Base-by-base conservation (phyloP, 1,140 invertebrate species). In the Spodoptera frugiperda region DNA sequence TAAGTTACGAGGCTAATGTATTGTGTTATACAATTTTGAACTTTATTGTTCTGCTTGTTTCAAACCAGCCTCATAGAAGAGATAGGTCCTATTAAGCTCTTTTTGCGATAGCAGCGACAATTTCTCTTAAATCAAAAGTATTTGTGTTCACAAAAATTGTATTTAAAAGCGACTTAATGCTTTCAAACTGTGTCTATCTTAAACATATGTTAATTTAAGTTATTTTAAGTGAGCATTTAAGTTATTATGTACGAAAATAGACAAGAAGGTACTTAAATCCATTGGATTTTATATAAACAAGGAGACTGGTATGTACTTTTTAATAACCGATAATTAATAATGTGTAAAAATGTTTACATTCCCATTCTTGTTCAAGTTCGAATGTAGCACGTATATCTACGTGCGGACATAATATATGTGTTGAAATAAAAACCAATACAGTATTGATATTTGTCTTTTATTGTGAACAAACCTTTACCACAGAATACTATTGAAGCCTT, bases 231-330 rank as follows among this genome's bases (percentile, higher is more conserved):
- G 81, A 91, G 89, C 91, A 93, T 92, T 92, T 93, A 93, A 92
- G 91, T 91, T 91, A 89, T 89, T 84, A 89, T 81, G 85, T 89
- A 87, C 83, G 63, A 74, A 78, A 21, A 67, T 83, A 82, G 84
- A 85, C 82, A 84, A 82, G 8, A 86, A 88, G 85, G 87, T 93
- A 93, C 91, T 93, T 91, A 90, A 85, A 88, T 89, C 88, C 86
- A 86, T 85, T 82, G 85, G 89, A 90, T 89, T 91, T 75, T 86
- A 89, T 88, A 88, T 89, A 59, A 78, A 91, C 88, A 89, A 91
- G 89, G 91, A 93, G 91, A 93, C 91, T 93, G 91, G 87, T 89
- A 89, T 92, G 89, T 93, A 93, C 89, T 93, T 91, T 89, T 87
- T 85, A 81, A 81, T 77, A 81, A 84, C 84, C 87, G 78, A 39